A percentile compares a stretch with the other conserved stretches of the same genome.
Evolutionary conservation across 2,113 vertebrate species (phyloP).

Genomic region (Actenoides hombroni): DNA sequence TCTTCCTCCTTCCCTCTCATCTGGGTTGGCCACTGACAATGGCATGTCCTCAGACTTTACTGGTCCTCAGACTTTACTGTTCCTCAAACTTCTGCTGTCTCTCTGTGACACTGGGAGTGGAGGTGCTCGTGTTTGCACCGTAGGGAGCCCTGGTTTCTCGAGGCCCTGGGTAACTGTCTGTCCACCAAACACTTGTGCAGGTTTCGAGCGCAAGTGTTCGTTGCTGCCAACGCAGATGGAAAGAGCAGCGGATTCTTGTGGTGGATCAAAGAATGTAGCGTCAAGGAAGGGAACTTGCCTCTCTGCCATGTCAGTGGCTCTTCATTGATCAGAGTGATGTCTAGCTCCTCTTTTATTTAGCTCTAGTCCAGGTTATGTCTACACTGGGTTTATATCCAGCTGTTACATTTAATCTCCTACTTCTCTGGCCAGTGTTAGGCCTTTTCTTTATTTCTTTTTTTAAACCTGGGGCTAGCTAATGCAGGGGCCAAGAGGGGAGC

Average conservation of each 20-base stretch:
- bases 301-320: neutral
- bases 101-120: neutral
- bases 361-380: neutral
- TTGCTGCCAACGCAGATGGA: neutral
- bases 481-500: neutral
- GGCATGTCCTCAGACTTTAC: neutral
- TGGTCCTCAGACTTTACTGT: no score
- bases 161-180: neutral
- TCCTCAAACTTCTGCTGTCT: neutral
- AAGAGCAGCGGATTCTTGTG: neutral
- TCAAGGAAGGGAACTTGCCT: neutral
- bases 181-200: neutral
- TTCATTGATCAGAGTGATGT: neutral
- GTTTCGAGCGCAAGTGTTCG: neutral
- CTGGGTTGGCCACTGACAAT: neutral
- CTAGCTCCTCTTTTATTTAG: neutral
- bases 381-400: neutral
- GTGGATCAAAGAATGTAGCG: neutral
- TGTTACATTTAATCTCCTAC: neutral
- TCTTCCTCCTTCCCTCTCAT: neutral
- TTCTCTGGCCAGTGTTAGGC: neutral
- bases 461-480: neutral
- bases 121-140: neutral
- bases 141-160: fast-evolving
- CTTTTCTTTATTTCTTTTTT: neutral